Evolutionary conservation across 2,888 invertebrate species (phyloP).

Genomic region (Luperina testacea): DNA sequence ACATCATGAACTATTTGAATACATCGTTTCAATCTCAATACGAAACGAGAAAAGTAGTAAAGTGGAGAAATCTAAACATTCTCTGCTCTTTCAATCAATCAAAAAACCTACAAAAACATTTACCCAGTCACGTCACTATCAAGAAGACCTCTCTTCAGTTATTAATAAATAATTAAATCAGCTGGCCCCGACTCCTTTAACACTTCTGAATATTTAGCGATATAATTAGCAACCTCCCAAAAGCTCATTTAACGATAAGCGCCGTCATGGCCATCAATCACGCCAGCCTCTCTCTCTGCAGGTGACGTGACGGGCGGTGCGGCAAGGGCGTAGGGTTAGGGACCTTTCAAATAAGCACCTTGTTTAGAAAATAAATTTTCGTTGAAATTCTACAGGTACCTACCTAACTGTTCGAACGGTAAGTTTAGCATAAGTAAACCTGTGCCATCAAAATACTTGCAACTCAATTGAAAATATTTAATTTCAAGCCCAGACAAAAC

Average conservation of each 20-base stretch:
- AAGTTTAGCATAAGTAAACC: background rate
- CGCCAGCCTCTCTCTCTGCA: constrained; percentile 24
- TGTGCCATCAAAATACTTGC: background rate
- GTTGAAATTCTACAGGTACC: too few relatives aligned
- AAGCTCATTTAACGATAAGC: constrained; percentile 39
- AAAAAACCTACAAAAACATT: background rate
- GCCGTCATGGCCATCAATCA: constrained; percentile 56
- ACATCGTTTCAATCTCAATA: background rate
- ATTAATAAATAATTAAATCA: background rate
- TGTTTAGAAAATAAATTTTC: background rate
- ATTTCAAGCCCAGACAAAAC: background rate
- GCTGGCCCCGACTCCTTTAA: background rate
- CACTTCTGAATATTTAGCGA: constrained; percentile 6
- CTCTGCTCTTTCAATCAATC: background rate
- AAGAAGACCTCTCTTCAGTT: background rate
- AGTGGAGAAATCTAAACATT: background rate
- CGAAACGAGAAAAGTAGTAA: background rate
- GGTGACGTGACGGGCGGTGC: constrained; percentile 17
- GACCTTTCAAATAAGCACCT: background rate
- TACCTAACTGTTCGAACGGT: too few relatives aligned
- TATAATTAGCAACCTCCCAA: constrained; percentile 27
- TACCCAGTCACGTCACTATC: too few relatives aligned
- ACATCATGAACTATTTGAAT: background rate
- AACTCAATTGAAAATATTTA: constrained; percentile 1
- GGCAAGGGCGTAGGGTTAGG: background rate